Percentiles rank a stretch among this genome's conserved stretches.
These are phyloP conservation scores for Melanerpes formicivorus DNA, from an alignment of 2,113 vertebrate species.

Conservation along the genomic window DNA sequence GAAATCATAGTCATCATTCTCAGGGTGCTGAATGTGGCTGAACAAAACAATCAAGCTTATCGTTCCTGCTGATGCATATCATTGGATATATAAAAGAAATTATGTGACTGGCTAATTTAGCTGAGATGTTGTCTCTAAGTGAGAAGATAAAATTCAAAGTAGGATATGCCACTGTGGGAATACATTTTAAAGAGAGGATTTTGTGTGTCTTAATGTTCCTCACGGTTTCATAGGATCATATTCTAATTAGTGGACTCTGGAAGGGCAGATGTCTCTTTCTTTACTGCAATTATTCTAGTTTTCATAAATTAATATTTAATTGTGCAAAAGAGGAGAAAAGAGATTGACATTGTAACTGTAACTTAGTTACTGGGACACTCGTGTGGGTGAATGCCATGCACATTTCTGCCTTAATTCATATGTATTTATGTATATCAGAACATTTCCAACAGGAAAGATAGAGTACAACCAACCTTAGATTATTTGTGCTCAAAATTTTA, in stretches of 20 bases:
- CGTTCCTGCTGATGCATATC: not conserved
- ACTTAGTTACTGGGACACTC: not conserved
- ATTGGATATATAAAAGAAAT: not conserved
- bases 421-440: not conserved
- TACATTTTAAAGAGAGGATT: not conserved
- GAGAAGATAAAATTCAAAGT: not conserved
- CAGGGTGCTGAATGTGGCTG: not conserved
- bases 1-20: not conserved
- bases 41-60: constrained; percentile 27
- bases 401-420: not conserved
- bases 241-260: not conserved
- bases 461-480: not conserved
- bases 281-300: not conserved
- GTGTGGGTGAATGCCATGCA: not conserved
- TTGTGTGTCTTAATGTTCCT: not conserved
- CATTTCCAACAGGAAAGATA: not conserved
- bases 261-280: not conserved
- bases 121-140: not conserved
- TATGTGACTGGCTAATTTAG: not conserved
- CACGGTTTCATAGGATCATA: not conserved
- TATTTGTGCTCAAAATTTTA: not conserved
- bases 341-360: not conserved
- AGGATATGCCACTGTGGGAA: not conserved
- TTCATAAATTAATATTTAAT: not conserved
- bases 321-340: not conserved